Evolutionary conservation across 2,113 vertebrate species (phyloP), one percentile per base, ranked within the genome.

Genomic region (Helogale parvula): DNA sequence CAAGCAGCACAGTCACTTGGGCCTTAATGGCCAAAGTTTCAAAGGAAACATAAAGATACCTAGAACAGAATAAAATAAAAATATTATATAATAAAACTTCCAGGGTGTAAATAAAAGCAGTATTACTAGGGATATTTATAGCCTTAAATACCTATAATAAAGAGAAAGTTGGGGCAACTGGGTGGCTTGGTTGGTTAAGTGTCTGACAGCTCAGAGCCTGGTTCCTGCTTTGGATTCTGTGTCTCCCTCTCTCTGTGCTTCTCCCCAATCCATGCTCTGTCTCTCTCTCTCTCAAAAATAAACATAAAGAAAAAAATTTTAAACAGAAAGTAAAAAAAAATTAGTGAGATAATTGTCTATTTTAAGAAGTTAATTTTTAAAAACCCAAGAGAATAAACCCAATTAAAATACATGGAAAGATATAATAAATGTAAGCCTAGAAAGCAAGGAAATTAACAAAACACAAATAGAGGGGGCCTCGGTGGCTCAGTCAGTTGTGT

Each of bases 321-420:
- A 92, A 88, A 81, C 5, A 91, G 2, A 16, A 92, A 94, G 1
- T 5, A 80, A 15, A 31, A 25, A 57, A 84, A 90, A 82, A 81
- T 13, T 27, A 79, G 65, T 57, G 23, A 69, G 7, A 93, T 19
- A 63, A 63, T 6, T n/a, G 1, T 41, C 7, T 63, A 35, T 69
- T 7, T 77, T 93, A 76, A 65, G 33, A 45, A 38, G 31, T 23
- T 83, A n/a, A 31, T 38, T 66, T 35, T 16, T 14, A 31, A 52
- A 83, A 50, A n/a, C 16, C 13, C 47, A 85, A 86, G 54, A 47
- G 17, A 76, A 35, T 82, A 95, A 82, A 19, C 2, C 41, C 33
- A 80, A 94, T 33, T 25, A 69, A 88, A 94, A n/a, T 79, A 84
- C 41, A 83, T 89, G 29, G 33, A 63, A 94, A 81, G 17, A 86